Evolutionary conservation across 1,140 invertebrate genomes (phyloP).

Genomic region (Brachionus manjavacas): DNA sequence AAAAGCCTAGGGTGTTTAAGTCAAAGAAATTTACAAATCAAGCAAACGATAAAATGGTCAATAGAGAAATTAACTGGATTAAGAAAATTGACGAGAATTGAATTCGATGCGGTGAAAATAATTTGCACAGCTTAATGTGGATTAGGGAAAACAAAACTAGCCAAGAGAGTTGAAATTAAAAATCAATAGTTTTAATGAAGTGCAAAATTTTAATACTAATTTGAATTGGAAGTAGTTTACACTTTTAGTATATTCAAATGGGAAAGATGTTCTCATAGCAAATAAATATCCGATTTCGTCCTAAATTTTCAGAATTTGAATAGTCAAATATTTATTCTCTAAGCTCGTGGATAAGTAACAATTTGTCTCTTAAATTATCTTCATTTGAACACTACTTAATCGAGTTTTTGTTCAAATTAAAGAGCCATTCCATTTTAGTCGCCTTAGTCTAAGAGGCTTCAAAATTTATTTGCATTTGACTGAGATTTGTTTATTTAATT

Average conservation of each 20-base stretch:
- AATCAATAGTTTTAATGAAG: not conserved
- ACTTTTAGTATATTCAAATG: not conserved
- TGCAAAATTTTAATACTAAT: not conserved
- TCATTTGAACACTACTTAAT: not conserved
- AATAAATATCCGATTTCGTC: not conserved
- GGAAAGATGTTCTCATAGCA: not conserved
- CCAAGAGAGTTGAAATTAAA: not conserved
- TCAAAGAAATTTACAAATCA: not conserved
- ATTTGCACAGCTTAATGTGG: not conserved
- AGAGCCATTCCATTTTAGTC: not conserved
- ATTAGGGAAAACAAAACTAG: slow-evolving; percentile 3
- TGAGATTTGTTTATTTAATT: slow-evolving; percentile 1
- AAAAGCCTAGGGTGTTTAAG: not conserved
- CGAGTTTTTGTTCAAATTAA: not conserved
- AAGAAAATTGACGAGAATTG: not conserved
- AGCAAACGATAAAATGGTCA: slow-evolving; percentile 1
- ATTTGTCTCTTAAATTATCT: not conserved
- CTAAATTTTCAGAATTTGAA: not conserved
- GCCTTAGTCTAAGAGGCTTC: not conserved
- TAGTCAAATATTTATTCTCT: not conserved
- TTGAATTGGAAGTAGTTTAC: not conserved
- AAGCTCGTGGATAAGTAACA: not conserved
- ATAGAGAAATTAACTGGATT: not conserved
- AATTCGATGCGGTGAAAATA: slow-evolving; percentile 1
- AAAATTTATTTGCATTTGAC: not conserved